Evolutionary conservation across 2,113 vertebrate species (phyloP).

Genomic region (Microtus ochrogaster): DNA sequence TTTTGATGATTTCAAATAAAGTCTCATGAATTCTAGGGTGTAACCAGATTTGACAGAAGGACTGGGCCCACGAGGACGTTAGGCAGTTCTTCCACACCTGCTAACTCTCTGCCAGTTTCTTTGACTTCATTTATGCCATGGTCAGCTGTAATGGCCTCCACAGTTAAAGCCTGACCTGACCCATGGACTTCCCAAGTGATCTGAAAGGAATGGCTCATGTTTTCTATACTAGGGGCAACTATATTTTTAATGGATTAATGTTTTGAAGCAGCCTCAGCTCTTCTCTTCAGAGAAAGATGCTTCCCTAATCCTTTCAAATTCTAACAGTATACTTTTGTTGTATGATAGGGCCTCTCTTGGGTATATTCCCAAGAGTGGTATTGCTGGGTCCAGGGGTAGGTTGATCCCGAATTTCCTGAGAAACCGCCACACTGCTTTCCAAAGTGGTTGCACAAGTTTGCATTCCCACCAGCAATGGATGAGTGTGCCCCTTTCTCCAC

Average conservation of each 20-base stretch:
- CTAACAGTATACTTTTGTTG: not conserved
- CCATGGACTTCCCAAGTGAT: not conserved
- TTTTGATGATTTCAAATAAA: not conserved
- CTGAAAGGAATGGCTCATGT: not conserved
- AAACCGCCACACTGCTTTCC: no score
- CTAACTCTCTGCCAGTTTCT: not conserved
- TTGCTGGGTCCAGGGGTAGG: no score
- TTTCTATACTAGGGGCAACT: not conserved
- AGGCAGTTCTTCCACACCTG: not conserved
- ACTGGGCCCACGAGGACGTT: not conserved
- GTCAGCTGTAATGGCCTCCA: not conserved
- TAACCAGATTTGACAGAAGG: not conserved
- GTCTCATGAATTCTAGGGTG: not conserved
- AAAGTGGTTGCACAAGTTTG: no score
- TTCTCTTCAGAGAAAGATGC: not conserved
- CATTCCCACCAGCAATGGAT: no score
- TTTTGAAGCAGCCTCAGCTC: not conserved
- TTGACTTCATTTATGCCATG: not conserved
- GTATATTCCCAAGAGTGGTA: no score
- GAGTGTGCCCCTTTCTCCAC: no score
- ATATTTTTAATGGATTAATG: not conserved
- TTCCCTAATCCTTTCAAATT: not conserved
- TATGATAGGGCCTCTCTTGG: no score
- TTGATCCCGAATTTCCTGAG: no score
- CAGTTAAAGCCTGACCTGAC: not conserved